Percentiles rank a stretch among this genome's conserved stretches.
Conservation (phyloP, 2,888 invertebrate genomes). For the Quadroppia sp. region DNA sequence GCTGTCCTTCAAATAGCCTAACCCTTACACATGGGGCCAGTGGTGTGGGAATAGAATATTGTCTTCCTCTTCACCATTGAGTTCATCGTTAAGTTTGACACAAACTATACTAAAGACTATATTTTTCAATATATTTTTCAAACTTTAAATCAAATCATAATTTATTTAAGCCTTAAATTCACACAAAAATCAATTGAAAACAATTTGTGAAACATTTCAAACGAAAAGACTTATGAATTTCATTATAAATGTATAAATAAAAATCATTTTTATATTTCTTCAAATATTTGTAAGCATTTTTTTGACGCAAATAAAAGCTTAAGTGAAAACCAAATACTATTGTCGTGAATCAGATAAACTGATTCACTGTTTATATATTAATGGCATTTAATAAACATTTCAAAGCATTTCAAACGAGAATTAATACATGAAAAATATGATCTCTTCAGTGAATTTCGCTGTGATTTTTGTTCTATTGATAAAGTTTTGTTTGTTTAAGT, state of each 20-base stretch:
- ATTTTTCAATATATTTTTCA: too few relatives aligned
- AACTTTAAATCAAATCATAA: neutral
- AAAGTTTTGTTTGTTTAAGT: neutral
- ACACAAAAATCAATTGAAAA: neutral
- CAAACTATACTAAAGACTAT: too few relatives aligned
- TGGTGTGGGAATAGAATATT: neutral
- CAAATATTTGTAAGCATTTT: too few relatives aligned
- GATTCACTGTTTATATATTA: neutral
- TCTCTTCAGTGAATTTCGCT: slow-evolving; percentile 1
- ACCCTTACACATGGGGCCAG: neutral
- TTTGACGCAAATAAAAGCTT: neutral
- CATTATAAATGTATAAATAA: too few relatives aligned
- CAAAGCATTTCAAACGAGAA: too few relatives aligned
- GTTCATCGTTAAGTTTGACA: too few relatives aligned
- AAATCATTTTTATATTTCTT: too few relatives aligned
- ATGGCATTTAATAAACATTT: too few relatives aligned
- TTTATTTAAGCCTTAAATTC: neutral
- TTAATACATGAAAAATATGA: neutral
- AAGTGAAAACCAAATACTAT: neutral
- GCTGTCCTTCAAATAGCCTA: slow-evolving; percentile 22
- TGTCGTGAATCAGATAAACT: slow-evolving; percentile 18
- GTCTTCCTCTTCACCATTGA: neutral
- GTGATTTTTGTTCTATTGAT: neutral
- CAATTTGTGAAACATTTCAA: neutral
- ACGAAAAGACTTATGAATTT: too few relatives aligned